phyloP scores from a whole-genome alignment of 2,797 vertebrate species.

The Macropodus opercularis region DNA sequence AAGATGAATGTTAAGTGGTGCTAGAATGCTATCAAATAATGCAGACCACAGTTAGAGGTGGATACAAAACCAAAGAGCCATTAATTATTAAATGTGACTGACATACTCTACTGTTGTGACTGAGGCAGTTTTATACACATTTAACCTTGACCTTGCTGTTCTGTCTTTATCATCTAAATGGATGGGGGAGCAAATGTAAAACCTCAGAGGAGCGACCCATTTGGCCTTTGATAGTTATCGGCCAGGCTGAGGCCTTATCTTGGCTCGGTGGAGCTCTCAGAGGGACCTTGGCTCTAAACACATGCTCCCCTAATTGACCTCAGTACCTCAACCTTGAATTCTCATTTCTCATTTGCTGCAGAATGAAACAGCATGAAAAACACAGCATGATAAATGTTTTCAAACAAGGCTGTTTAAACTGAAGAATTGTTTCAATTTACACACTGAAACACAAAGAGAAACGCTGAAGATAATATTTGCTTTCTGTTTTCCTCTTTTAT shows the following conservation, averaged over 20 bases:
- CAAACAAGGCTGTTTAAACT: slow-evolving; percentile 14
- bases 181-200: slow-evolving; percentile 42
- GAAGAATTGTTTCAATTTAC: slow-evolving; percentile 3
- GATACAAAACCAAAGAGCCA: slow-evolving; percentile 13
- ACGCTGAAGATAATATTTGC: slow-evolving; percentile 1
- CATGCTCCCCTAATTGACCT: slow-evolving; percentile 56
- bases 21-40: slow-evolving; percentile 1
- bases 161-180: slow-evolving; percentile 49
- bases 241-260: slow-evolving; percentile 51
- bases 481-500: slow-evolving; percentile 2
- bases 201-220: slow-evolving; percentile 44
- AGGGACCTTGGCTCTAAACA: slow-evolving; percentile 48
- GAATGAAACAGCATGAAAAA: slow-evolving; percentile 17
- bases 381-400: slow-evolving; percentile 11
- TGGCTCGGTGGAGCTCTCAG: slow-evolving; percentile 46
- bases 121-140: slow-evolving; percentile 37
- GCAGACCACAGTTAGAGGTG: slow-evolving; percentile 4
- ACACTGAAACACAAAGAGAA: slow-evolving; percentile 1
- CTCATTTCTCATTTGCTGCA: slow-evolving; percentile 39
- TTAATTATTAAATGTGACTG: slow-evolving; percentile 28
- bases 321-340: slow-evolving; percentile 35
- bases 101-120: slow-evolving; percentile 30
- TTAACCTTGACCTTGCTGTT: slow-evolving; percentile 55
- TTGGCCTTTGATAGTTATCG: slow-evolving; percentile 59
- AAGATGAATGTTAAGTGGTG: slow-evolving; percentile 2